phyloP scores from a whole-genome alignment of 2,113 vertebrate genomes.

The Gopherus flavomarginatus region DNA sequence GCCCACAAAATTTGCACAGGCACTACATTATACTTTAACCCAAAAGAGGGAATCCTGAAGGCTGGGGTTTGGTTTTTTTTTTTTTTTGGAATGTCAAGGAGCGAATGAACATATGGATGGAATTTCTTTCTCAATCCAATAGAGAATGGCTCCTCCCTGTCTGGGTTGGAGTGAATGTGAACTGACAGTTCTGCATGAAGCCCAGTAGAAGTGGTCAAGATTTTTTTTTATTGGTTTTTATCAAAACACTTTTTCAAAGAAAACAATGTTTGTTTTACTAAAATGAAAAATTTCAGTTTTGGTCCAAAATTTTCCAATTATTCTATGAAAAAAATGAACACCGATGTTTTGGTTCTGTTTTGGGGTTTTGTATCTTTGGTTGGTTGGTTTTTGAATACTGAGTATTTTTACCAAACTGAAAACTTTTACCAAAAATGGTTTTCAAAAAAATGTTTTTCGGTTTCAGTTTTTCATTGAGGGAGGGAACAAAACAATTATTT shows the following conservation, averaged over 20 bases:
- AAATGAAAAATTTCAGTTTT: too few species aligned
- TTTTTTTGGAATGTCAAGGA: not conserved
- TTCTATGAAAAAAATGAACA: constrained; percentile 2
- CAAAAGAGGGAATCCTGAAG: not conserved
- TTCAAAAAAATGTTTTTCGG: not conserved
- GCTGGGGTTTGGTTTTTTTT: not conserved
- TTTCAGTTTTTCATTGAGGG: not conserved
- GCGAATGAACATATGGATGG: not conserved
- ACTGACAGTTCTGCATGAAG: not conserved
- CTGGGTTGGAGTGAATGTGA: not conserved
- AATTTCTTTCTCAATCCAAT: not conserved
- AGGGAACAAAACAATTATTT: too few species aligned
- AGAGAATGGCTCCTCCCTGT: not conserved
- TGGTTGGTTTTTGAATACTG: not conserved
- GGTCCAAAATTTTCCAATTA: too few species aligned
- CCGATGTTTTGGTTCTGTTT: constrained; percentile 32
- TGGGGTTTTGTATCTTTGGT: constrained; percentile 16
- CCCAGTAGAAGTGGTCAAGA: not conserved
- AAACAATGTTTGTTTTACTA: too few species aligned
- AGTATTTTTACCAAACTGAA: constrained; percentile 9
- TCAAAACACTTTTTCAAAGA: constrained; percentile 41
- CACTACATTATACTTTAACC: not conserved
- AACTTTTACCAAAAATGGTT: not conserved
- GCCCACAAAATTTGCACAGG: not conserved
- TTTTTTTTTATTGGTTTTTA: not conserved